Evolutionary conservation across 2,797 vertebrate genomes (phyloP).

Genomic region (Syncerus caffer): DNA sequence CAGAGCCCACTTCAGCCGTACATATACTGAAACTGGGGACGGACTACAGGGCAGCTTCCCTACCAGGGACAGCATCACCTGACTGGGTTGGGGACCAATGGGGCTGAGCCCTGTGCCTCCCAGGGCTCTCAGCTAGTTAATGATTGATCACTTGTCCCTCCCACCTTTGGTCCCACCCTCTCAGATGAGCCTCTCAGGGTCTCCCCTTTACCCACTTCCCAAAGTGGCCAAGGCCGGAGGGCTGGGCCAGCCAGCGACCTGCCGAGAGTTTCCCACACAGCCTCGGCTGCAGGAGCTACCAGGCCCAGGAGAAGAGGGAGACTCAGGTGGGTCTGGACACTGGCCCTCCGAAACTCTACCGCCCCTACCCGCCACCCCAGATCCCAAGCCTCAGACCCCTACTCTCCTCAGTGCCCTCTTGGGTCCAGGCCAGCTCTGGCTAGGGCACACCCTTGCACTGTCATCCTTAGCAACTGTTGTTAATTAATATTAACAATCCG

Average conservation of each 20-base stretch:
- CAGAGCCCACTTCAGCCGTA: background rate
- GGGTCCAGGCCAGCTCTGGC: background rate
- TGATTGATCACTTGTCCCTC: background rate
- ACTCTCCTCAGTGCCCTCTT: background rate
- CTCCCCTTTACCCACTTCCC: background rate
- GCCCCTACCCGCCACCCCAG: background rate
- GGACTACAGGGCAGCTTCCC: background rate
- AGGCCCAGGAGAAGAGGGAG: background rate
- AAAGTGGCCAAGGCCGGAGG: background rate
- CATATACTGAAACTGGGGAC: background rate
- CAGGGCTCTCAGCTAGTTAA: slow-evolving; percentile 37
- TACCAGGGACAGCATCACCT: background rate
- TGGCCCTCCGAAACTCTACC: accelerated
- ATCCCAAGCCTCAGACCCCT: background rate
- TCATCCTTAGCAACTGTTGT: slow-evolving; percentile 49
- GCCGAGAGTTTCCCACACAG: background rate
- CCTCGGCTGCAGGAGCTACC: background rate
- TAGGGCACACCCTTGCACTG: background rate
- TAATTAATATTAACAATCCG: slow-evolving; percentile 58
- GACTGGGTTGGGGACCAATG: slow-evolving; percentile 21
- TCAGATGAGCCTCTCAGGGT: background rate
- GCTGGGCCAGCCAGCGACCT: background rate
- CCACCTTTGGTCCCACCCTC: background rate
- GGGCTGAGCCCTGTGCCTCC: background rate
- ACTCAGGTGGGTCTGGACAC: background rate